Conservation (phyloP, 2,113 vertebrate species). For the Heterochromis multidens region DNA sequence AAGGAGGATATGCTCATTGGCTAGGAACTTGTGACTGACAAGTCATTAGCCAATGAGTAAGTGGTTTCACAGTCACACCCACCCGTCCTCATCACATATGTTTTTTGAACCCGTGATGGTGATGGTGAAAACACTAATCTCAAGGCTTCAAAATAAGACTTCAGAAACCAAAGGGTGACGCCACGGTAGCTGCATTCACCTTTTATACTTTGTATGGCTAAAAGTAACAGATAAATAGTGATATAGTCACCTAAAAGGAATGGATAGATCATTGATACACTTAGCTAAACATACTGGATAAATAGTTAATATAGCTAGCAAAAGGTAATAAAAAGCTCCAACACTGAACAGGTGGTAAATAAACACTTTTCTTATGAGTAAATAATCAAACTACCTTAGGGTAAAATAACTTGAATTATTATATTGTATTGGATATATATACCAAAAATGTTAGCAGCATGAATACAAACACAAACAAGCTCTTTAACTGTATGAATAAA, state of each 20-base stretch:
- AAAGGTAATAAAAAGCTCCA: background rate
- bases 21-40: too few relatives aligned
- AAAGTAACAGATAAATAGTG: background rate
- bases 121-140: too few relatives aligned
- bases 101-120: too few relatives aligned
- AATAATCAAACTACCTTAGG: background rate
- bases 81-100: too few relatives aligned
- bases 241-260: background rate
- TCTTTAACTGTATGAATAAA: background rate
- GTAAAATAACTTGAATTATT: too few relatives aligned
- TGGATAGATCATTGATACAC: background rate
- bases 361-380: background rate
- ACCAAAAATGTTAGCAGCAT: background rate
- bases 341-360: background rate
- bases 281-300: background rate
- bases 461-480: background rate
- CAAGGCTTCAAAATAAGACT: too few relatives aligned
- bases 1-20: too few relatives aligned
- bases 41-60: too few relatives aligned
- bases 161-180: too few relatives aligned
- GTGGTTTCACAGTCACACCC: too few relatives aligned
- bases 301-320: background rate
- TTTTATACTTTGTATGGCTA: background rate
- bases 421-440: background rate
- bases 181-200: too few relatives aligned